A percentile compares a stretch with the other conserved stretches of the same genome.
Evolutionary conservation across 2,888 invertebrate genomes (phyloP).

Genomic region (Poecilobothrus nobilitatus): DNA sequence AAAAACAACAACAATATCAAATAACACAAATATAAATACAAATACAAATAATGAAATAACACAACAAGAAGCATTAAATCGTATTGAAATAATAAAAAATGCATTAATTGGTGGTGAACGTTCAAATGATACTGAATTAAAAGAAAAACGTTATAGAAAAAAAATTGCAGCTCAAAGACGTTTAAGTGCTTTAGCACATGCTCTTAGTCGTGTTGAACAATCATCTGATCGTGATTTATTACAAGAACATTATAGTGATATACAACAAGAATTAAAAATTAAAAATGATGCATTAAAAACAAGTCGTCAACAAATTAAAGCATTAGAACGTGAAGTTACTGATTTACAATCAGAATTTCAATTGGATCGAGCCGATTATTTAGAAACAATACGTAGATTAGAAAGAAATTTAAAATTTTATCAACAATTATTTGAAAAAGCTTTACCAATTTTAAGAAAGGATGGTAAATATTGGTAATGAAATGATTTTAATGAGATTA

Average conservation of each 20-base stretch:
- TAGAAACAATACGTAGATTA: conserved; percentile 69
- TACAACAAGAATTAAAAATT: conserved; percentile 65
- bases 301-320: conserved; percentile 56
- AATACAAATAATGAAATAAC: conserved; percentile 9
- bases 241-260: conserved; percentile 67
- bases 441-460: conserved; percentile 59
- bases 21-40: conserved; percentile 8
- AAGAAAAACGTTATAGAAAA: conserved; percentile 58
- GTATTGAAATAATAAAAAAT: conserved; percentile 57
- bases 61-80: conserved; percentile 35
- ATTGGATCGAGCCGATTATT: conserved; percentile 68
- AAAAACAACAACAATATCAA: too few relatives aligned
- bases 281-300: conserved; percentile 60
- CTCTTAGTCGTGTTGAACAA: conserved; percentile 52
- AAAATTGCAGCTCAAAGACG: conserved; percentile 61
- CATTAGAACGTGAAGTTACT: conserved; percentile 61
- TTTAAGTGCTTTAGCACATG: conserved; percentile 50
- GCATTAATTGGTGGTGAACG: conserved; percentile 74
- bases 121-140: conserved; percentile 60
- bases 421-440: conserved; percentile 55
- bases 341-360: conserved; percentile 78
- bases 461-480: conserved; percentile 65
- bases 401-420: conserved; percentile 60
- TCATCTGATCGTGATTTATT: conserved; percentile 62
- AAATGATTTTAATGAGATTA: too few relatives aligned